phyloP scores from a whole-genome alignment of 2,113 vertebrate species.

The Atractosteus spatula region DNA sequence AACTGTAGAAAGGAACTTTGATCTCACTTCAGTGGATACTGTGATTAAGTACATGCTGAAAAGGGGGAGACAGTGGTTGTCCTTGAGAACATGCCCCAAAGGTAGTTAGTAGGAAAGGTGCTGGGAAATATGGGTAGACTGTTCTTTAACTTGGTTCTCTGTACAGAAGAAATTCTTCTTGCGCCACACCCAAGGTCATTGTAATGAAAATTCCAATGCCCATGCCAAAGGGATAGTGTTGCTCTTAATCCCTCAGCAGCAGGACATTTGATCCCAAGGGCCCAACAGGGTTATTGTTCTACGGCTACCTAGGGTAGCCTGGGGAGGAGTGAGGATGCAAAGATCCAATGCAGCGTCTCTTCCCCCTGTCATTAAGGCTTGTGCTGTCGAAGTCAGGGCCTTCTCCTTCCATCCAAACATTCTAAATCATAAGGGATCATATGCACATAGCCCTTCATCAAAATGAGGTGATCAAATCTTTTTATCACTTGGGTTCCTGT shows the following conservation, averaged over 20 bases:
- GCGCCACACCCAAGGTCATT: slow-evolving; percentile 87
- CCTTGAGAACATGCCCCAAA: neutral
- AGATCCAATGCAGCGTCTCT: neutral
- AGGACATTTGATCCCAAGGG: slow-evolving; percentile 71
- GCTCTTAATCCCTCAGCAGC: slow-evolving; percentile 80
- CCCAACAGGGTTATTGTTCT: slow-evolving; percentile 60
- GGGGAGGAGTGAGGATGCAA: slow-evolving; percentile 6
- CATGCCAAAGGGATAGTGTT: slow-evolving; percentile 82
- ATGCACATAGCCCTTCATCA: no score
- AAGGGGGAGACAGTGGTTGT: neutral
- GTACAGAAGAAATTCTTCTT: slow-evolving; percentile 70
- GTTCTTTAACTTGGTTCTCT: slow-evolving; percentile 44
- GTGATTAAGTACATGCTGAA: neutral
- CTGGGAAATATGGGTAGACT: neutral
- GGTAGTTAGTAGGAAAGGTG: slow-evolving; percentile 22
- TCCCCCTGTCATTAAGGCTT: no score
- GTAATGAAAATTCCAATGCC: slow-evolving; percentile 90
- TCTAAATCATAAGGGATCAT: no score
- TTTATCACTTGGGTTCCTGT: no score
- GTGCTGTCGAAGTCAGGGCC: no score
- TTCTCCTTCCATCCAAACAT: neutral
- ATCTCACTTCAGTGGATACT: neutral
- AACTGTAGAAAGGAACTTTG: no score
- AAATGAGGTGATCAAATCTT: no score
- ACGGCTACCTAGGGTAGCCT: slow-evolving; percentile 49